Evolutionary conservation across 2,888 invertebrate species (phyloP), one percentile per base, ranked within the genome.

Genomic region (Adelognathus sp.): DNA sequence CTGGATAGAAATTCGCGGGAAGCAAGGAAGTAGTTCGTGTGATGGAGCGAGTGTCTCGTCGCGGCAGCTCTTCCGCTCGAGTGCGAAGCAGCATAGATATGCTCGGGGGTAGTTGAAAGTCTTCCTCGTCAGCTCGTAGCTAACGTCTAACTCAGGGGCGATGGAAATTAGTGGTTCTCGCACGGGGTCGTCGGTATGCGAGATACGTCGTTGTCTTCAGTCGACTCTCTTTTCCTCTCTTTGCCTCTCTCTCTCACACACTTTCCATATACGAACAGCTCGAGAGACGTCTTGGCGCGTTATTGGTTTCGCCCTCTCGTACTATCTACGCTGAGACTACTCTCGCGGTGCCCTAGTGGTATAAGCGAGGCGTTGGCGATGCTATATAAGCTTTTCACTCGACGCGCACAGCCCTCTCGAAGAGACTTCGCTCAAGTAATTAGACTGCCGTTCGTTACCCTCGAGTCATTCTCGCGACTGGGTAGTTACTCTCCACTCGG

Each of bases 111-210:
- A 36, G n/a, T 16, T 16, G 16, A 36, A 44, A 60, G 56, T 75
- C 64, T 74, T 64, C 54, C 78, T 79, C 71, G 67, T 79, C 67
- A 39, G 70, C 56, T 75, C 75, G 75, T 71, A 67, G 79, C 63
- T 90, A 88, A 90, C 88, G 90, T 90, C 90, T 90, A 90, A 90
- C 89, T 90, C 86, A 88, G 84, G 82, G 72, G 80, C 77, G 87
- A 84, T 85, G 87, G 86, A 87, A 90, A 90, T 90, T 90, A 88
- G 90, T 88, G 88, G 89, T 88, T 86, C 86, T 81, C 75, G 79
- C 81, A 84, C 81, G 83, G 71, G 83, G 86, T 85, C 81, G 81
- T 82, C 81, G 88, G 86, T 88, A 88, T 87, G 87, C 88, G 70
- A 82, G 82, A 83, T 86, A 85, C 87, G 86, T 86, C 85, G 81